phyloP scores from a whole-genome alignment of 2,113 vertebrate species.

The Podarcis raffonei region DNA sequence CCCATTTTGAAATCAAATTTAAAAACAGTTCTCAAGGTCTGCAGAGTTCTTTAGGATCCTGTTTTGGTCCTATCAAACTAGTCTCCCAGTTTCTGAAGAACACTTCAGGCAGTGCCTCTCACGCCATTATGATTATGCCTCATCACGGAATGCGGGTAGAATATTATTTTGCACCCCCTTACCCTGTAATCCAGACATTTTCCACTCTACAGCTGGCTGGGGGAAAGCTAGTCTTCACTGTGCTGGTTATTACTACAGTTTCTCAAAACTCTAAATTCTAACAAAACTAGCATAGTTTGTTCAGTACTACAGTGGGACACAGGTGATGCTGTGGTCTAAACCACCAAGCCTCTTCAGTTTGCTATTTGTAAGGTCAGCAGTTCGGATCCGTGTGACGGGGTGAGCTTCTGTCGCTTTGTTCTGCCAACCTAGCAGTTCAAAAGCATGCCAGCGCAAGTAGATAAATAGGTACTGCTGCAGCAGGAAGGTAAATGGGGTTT shows the following conservation, averaged over 20 bases:
- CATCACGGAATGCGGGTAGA: neutral
- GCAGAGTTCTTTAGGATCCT: neutral
- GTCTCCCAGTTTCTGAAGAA: neutral
- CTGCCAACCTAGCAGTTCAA: too few species aligned
- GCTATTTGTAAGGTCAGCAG: too few species aligned
- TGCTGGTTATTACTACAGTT: neutral
- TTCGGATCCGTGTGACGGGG: too few species aligned
- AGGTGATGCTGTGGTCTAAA: too few species aligned
- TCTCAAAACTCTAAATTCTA: neutral
- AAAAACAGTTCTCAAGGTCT: neutral
- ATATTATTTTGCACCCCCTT: neutral
- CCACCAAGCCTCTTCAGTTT: too few species aligned
- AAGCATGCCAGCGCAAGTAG: too few species aligned
- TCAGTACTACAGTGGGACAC: too few species aligned
- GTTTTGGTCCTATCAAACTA: neutral
- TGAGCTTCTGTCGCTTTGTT: too few species aligned
- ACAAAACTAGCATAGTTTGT: too few species aligned
- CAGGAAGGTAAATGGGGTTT: too few species aligned
- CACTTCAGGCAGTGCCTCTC: neutral
- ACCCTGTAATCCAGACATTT: neutral
- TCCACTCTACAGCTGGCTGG: neutral
- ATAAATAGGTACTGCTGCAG: too few species aligned
- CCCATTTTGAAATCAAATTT: conserved; percentile 18
- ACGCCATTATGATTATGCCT: neutral
- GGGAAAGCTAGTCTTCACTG: too few species aligned